Evolutionary conservation across 2,113 vertebrate genomes (phyloP), one percentile per base, ranked within the genome.

Genomic region (Mustelus asterias): DNA sequence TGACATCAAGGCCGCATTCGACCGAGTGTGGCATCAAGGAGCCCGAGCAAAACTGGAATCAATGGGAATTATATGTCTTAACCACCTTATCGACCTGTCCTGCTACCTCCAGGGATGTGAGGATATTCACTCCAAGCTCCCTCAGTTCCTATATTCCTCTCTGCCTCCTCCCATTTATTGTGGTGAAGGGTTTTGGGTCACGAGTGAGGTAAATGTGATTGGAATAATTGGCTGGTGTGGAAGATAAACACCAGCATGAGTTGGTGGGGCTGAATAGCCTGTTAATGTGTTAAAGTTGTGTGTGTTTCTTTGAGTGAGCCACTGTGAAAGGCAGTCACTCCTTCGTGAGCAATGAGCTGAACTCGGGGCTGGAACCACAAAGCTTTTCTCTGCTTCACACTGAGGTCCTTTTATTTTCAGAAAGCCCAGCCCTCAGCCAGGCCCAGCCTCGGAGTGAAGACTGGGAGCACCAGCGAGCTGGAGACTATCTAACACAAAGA

Each of bases 401-500:
- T 90, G 14, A 48, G 48, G 48, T 60, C 54, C 5, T 33, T 58
- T 60, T 60, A 37, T 37, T 60, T 63, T 95, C 0, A n/a, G 58
- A 37, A 0, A 37, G 96, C 16, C 37, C 70, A 20, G 29, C 80
- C n/a, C 65, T 37, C 93, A 89, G 96, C 96, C 16, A 85, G 96
- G 24, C 85, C 1, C 96, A 92, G 92, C 96, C 54, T 93, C 94
- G 48, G 26, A 18, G 5, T 9, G 33, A 33, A 33, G 92, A n/a
- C 85, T 72, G 95, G 14, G 33, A 95, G 26, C 96, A 78, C n/a
- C 96, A 96, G 94, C 90, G 95, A 48, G 7, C 33, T 3, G 94
- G 48, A 76, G 97, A 97, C 80, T 54, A 0, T 7, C 65, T 97
- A 60, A 97, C 97, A 63, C 96, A 96, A 96, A 96, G 96, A 3